A percentile compares a stretch with the other conserved stretches of the same genome.
Conservation (phyloP, 2,113 vertebrate species). For the Platichthys stellatus region DNA sequence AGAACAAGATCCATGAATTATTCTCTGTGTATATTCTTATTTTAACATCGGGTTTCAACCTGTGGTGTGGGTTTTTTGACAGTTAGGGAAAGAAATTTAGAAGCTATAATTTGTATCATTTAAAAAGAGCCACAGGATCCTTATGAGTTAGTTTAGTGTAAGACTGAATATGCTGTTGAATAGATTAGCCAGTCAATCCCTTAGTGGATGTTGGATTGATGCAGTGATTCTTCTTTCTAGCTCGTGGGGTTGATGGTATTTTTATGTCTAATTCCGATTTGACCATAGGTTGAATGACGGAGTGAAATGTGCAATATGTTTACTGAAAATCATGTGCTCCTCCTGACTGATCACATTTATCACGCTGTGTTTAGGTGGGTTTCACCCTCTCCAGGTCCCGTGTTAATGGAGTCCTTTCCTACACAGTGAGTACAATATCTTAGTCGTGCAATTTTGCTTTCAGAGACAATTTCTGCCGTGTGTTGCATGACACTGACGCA, state of each 20-base stretch:
- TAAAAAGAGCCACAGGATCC: too few relatives aligned
- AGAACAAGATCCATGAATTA: too few relatives aligned
- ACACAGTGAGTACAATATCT: conserved; percentile 82
- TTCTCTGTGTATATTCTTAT: too few relatives aligned
- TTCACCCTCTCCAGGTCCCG: conserved; percentile 85
- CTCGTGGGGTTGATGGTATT: too few relatives aligned
- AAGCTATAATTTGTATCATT: too few relatives aligned
- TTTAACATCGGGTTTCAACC: too few relatives aligned
- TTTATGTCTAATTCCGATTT: too few relatives aligned
- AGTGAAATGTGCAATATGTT: not conserved
- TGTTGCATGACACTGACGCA: not conserved
- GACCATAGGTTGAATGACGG: not conserved
- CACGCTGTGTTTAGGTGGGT: conserved; percentile 78
- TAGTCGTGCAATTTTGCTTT: not conserved
- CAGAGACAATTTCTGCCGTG: not conserved
- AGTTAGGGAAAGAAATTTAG: too few relatives aligned
- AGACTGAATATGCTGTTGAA: not conserved
- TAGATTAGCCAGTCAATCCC: not conserved
- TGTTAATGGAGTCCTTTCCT: conserved; percentile 80
- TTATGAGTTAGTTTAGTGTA: not conserved
- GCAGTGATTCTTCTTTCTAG: not conserved
- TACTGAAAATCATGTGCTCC: not conserved
- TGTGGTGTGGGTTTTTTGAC: too few relatives aligned
- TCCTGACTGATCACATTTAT: not conserved
- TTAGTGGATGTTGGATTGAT: not conserved